phyloP scores from a whole-genome alignment of 1,140 invertebrate species.

The Trichonephila clavata region DNA sequence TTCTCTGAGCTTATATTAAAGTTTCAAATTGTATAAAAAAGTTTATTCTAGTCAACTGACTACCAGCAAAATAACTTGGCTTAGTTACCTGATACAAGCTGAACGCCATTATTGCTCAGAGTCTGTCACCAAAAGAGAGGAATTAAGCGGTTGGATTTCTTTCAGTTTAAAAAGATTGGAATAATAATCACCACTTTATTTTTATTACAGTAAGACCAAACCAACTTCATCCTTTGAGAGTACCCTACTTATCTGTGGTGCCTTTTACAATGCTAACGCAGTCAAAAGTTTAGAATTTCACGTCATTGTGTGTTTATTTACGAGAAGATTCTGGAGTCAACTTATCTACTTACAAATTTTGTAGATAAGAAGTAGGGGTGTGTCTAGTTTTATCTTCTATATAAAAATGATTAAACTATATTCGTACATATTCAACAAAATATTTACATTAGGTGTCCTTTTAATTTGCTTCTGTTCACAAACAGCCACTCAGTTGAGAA shows the following conservation, averaged over 20 bases:
- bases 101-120: neutral
- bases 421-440: too few relatives aligned
- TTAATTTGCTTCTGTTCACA: too few relatives aligned
- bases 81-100: neutral
- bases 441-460: too few relatives aligned
- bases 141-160: neutral
- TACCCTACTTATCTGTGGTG: neutral
- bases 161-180: neutral
- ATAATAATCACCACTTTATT: neutral
- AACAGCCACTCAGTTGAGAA: too few relatives aligned
- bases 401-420: too few relatives aligned
- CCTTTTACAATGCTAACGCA: neutral
- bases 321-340: neutral
- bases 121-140: neutral
- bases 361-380: neutral
- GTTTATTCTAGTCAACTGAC: too few relatives aligned
- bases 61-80: too few relatives aligned
- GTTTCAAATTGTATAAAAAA: too few relatives aligned
- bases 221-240: neutral
- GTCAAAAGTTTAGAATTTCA: neutral
- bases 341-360: neutral
- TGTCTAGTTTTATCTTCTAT: neutral
- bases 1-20: too few relatives aligned
- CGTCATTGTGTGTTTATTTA: neutral
- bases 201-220: neutral